phyloP scores from a whole-genome alignment of 2,113 vertebrate genomes.

The Rhineura floridana region DNA sequence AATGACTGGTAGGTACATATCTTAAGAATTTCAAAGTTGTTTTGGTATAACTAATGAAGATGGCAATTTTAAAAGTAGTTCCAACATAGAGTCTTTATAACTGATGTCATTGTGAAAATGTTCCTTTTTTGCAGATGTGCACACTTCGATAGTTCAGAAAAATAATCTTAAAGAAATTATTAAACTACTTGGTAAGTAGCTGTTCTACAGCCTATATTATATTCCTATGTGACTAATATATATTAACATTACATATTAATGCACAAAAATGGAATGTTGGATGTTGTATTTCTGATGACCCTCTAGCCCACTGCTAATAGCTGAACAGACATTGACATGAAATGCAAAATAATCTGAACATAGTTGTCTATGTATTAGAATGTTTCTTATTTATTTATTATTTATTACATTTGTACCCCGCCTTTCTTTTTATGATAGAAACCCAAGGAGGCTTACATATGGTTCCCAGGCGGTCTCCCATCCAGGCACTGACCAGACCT shows the following conservation, averaged over 20 bases:
- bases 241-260: neutral
- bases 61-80: neutral
- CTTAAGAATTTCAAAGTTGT: neutral
- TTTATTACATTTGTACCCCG: too few species aligned
- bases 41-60: neutral
- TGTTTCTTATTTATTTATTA: too few species aligned
- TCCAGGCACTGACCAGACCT: too few species aligned
- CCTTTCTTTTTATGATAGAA: too few species aligned
- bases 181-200: slow-evolving; percentile 26
- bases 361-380: neutral
- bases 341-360: neutral
- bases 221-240: neutral
- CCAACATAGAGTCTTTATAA: neutral
- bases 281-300: neutral
- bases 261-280: neutral
- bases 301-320: neutral
- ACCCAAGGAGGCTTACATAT: too few species aligned
- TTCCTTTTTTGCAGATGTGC: slow-evolving; percentile 9
- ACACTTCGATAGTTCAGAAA: neutral
- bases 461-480: too few species aligned
- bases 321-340: neutral
- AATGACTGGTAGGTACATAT: too few species aligned
- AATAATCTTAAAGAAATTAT: slow-evolving; percentile 16
- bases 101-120: neutral
- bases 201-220: neutral